phyloP scores from a whole-genome alignment of 1,140 invertebrate genomes.

The Gryllus bimaculatus region DNA sequence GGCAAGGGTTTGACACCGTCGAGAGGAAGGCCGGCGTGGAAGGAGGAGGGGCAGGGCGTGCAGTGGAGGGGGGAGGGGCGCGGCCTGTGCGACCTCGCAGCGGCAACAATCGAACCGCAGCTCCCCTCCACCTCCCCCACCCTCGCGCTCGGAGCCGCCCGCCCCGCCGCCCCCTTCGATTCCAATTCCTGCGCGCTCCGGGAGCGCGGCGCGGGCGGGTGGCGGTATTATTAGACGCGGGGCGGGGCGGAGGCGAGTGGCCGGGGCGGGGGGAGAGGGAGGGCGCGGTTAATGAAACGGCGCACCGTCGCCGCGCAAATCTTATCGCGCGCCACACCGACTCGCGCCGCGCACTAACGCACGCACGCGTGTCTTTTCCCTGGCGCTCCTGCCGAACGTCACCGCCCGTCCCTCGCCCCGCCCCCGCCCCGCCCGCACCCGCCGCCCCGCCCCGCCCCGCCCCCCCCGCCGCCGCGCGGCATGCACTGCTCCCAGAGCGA shows the following conservation, averaged over 20 bases:
- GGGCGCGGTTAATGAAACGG: neutral
- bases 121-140: neutral
- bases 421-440: no score
- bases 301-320: neutral
- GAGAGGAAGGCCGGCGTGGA: no score
- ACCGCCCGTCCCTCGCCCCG: no score
- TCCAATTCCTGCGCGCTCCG: neutral
- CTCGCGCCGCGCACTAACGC: neutral
- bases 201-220: neutral
- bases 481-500: neutral
- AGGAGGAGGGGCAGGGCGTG: no score
- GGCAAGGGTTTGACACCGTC: no score
- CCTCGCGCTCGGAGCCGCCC: neutral
- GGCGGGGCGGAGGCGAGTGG: neutral
- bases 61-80: neutral
- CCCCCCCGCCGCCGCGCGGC: no score
- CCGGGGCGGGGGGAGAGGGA: neutral
- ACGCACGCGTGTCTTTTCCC: neutral
- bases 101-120: neutral
- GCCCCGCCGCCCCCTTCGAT: neutral
- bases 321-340: conserved; percentile 2
- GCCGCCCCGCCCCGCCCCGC: no score
- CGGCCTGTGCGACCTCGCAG: neutral
- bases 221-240: neutral
- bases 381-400: neutral